These are phyloP conservation scores for Medauroidea extradentata DNA, from an alignment of 1,140 invertebrate genomes.

Conservation along the genomic window DNA sequence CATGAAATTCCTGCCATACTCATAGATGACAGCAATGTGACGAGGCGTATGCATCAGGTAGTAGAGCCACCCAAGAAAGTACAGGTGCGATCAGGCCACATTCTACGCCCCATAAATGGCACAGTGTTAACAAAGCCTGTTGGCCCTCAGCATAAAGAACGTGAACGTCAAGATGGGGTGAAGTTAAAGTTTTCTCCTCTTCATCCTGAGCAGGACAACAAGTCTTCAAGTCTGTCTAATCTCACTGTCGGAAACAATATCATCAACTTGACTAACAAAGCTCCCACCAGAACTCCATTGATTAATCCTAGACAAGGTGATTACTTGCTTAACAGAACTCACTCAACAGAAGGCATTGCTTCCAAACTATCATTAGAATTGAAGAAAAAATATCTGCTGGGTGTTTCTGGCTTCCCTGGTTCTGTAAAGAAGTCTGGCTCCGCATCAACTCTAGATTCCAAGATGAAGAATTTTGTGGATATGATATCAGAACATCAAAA, in stretches of 20 bases:
- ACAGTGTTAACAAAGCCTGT: neutral
- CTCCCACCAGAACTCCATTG: neutral
- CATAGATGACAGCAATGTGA: slow-evolving; percentile 55
- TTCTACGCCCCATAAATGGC: slow-evolving; percentile 10
- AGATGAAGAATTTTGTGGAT: slow-evolving; percentile 74
- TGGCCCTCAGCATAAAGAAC: neutral
- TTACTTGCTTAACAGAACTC: slow-evolving; percentile 71
- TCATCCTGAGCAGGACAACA: slow-evolving; percentile 1
- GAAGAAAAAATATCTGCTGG: slow-evolving; percentile 77
- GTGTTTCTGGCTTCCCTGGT: slow-evolving; percentile 54
- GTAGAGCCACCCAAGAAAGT: slow-evolving; percentile 50
- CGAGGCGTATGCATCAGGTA: slow-evolving; percentile 43
- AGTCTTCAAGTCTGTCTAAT: slow-evolving; percentile 9
- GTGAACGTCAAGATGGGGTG: neutral
- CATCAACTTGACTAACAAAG: neutral
- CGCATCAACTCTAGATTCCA: slow-evolving; percentile 74
- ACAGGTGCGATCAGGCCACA: slow-evolving; percentile 44
- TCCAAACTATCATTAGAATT: slow-evolving; percentile 79
- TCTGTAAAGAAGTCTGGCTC: slow-evolving; percentile 78
- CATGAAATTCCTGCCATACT: slow-evolving; percentile 60
- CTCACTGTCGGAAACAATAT: slow-evolving; percentile 8
- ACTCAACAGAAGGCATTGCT: slow-evolving; percentile 79
- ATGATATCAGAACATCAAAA: slow-evolving; percentile 87
- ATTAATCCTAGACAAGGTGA: slow-evolving; percentile 46
- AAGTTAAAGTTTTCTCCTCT: slow-evolving; percentile 9